These are phyloP conservation scores for Sphaeridia pumilis DNA, from an alignment of 2,888 invertebrate genomes.

Conservation along the genomic window DNA sequence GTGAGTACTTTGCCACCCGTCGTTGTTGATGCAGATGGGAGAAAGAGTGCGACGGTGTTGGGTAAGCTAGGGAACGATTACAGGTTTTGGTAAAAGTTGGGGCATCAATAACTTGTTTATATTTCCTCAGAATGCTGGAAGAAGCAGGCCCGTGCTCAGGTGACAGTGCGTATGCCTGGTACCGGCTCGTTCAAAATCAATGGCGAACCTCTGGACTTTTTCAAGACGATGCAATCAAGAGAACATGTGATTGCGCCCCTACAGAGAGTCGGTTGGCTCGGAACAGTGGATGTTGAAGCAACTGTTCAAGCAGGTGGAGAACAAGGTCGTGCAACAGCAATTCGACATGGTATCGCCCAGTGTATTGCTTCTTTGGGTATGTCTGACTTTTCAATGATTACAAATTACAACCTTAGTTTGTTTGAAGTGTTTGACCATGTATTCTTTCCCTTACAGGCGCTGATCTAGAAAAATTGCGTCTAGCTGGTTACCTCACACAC, in stretches of 20 bases:
- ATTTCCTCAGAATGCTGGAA: slow-evolving; percentile 38
- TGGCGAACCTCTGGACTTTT: slow-evolving; percentile 62
- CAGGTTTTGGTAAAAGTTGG: neutral
- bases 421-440: neutral
- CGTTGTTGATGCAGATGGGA: slow-evolving; percentile 51
- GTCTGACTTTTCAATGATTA: slow-evolving; percentile 24
- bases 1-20: slow-evolving; percentile 51
- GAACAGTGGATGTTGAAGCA: slow-evolving; percentile 72
- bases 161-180: slow-evolving; percentile 69
- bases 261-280: slow-evolving; percentile 60
- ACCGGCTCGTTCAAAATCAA: slow-evolving; percentile 73
- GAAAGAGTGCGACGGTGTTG: slow-evolving; percentile 58
- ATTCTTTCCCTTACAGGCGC: slow-evolving; percentile 15
- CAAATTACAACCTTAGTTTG: no score
- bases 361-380: slow-evolving; percentile 73
- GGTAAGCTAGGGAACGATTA: no score
- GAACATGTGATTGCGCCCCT: slow-evolving; percentile 78
- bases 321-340: slow-evolving; percentile 74
- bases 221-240: slow-evolving; percentile 55
- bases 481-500: slow-evolving; percentile 69
- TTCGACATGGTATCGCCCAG: slow-evolving; percentile 77
- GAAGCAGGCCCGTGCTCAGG: slow-evolving; percentile 61
- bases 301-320: slow-evolving; percentile 57
- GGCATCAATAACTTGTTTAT: neutral
- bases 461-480: slow-evolving; percentile 23